phyloP scores from a whole-genome alignment of 1,140 invertebrate genomes.

The Heterodera carotae region DNA sequence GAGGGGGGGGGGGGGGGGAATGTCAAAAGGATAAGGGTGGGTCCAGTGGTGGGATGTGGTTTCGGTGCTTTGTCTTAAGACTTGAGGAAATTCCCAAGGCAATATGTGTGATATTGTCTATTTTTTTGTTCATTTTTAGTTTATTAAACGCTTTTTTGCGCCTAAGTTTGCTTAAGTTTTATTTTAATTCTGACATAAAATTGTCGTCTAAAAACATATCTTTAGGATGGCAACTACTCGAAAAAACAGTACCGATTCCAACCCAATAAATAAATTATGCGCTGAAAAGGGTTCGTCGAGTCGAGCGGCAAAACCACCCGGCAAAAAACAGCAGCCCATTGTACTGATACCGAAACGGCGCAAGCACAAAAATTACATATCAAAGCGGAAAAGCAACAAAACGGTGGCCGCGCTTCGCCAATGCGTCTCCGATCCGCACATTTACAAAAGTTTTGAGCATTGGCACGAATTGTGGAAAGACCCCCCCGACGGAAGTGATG shows the following conservation, averaged over 20 bases:
- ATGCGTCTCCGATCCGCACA: slow-evolving; percentile 45
- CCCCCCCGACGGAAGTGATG: not conserved
- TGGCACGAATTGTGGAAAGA: slow-evolving; percentile 34
- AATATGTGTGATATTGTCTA: not conserved
- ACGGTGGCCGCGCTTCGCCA: slow-evolving; percentile 31
- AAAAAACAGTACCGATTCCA: not conserved
- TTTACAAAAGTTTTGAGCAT: slow-evolving; percentile 50
- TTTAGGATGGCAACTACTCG: slow-evolving; percentile 8
- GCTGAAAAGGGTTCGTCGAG: not conserved
- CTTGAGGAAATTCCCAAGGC: not conserved
- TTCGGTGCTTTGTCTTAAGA: not conserved
- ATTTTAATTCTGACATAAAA: not conserved
- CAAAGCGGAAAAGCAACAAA: slow-evolving; percentile 42
- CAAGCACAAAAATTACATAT: slow-evolving; percentile 57
- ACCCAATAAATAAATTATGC: not conserved
- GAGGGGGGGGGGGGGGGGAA: not conserved
- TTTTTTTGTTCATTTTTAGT: not conserved
- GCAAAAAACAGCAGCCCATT: slow-evolving; percentile 34
- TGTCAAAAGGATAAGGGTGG: not conserved
- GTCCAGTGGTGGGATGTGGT: not conserved
- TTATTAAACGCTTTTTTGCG: not conserved
- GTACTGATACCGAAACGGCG: slow-evolving; percentile 52
- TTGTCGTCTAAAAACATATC: not conserved
- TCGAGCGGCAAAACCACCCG: not conserved
- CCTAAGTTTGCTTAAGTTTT: not conserved